phyloP scores from a whole-genome alignment of 2,797 vertebrate genomes.

The Crenuchus spilurus region DNA sequence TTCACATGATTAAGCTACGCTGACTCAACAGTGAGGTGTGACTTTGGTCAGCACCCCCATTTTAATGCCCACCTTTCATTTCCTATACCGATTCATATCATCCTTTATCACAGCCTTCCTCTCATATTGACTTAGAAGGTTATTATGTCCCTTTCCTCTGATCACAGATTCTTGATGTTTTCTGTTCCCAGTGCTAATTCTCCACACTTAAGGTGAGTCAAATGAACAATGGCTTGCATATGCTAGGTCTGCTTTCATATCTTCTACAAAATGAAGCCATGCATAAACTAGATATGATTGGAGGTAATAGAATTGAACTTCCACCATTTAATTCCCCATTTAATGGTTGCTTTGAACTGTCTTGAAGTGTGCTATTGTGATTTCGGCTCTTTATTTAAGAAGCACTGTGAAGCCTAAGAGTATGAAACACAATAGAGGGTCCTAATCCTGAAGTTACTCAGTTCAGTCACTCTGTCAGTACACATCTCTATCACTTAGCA shows the following conservation, averaged over 20 bases:
- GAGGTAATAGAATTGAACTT: not conserved
- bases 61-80: not conserved
- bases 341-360: not conserved
- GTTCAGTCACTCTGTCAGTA: not conserved
- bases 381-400: not conserved
- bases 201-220: not conserved
- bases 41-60: not conserved
- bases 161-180: not conserved
- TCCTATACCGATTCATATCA: not conserved
- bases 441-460: not conserved
- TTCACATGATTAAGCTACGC: too few relatives aligned
- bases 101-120: not conserved
- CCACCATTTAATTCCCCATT: constrained; percentile 2
- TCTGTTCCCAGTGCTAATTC: not conserved
- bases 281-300: not conserved
- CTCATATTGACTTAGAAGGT: not conserved
- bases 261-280: not conserved
- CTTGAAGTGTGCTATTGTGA: not conserved
- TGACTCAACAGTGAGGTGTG: too few relatives aligned
- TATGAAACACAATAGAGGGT: not conserved
- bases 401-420: not conserved
- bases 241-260: not conserved
- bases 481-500: not conserved
- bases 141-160: not conserved
- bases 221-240: not conserved